Conservation (phyloP, 2,888 invertebrate genomes). For the Tachystola acroxantha region DNA sequence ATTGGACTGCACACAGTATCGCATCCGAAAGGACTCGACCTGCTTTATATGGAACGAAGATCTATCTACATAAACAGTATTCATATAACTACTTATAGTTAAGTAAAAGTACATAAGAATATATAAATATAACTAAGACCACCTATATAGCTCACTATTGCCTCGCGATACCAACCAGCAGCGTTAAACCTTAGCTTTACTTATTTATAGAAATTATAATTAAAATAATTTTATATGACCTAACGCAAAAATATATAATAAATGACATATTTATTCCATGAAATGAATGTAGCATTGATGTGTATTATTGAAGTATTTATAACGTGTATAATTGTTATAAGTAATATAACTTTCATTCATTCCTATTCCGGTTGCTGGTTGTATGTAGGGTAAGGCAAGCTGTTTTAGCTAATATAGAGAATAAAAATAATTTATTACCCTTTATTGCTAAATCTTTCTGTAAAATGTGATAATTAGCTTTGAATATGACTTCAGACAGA, state of each 20-base stretch:
- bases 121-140: constrained; percentile 32
- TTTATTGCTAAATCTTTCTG: constrained; percentile 48
- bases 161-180: constrained; percentile 49
- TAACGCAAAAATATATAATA: neutral
- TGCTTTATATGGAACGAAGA: constrained; percentile 64
- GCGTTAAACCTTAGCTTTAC: constrained; percentile 19
- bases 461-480: constrained; percentile 67
- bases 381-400: constrained; percentile 8
- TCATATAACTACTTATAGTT: constrained; percentile 65
- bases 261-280: constrained; percentile 2
- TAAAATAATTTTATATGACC: neutral
- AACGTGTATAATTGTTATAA: neutral
- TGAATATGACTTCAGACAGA: constrained; percentile 48
- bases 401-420: constrained; percentile 6
- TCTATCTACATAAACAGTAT: constrained; percentile 74
- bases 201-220: neutral
- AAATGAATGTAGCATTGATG: neutral
- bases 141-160: constrained; percentile 47
- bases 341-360: constrained; percentile 4
- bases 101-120: constrained; percentile 31
- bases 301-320: neutral
- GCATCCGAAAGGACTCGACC: constrained; percentile 48
- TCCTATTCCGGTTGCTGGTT: constrained; percentile 9
- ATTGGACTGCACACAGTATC: constrained; percentile 36
- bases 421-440: constrained; percentile 8